phyloP scores from a whole-genome alignment of 2,797 vertebrate genomes.

The Psittacula derbiana region DNA sequence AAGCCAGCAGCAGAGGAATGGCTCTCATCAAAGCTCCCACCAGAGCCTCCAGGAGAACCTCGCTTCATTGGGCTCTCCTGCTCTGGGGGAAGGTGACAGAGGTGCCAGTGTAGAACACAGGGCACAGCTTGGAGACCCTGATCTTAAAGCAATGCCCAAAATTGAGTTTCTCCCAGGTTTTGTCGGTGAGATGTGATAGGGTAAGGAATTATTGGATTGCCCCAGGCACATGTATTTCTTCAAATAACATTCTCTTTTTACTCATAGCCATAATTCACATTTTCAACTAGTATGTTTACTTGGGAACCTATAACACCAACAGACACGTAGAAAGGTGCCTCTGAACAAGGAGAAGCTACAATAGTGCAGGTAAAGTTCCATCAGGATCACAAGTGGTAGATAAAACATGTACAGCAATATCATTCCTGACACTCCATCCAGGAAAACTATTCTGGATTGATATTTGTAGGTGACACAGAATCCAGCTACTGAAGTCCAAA shows the following conservation, averaged over 20 bases:
- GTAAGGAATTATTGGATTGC: not conserved
- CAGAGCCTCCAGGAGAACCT: not conserved
- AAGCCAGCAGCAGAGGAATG: not conserved
- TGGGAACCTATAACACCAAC: not conserved
- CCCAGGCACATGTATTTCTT: not conserved
- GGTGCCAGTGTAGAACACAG: not conserved
- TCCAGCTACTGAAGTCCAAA: not conserved
- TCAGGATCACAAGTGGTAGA: not conserved
- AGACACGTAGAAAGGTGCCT: not conserved
- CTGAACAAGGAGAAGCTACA: not conserved
- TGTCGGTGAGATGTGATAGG: conserved; percentile 6
- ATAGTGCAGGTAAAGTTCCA: not conserved
- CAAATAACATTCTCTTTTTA: not conserved
- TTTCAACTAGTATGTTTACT: not conserved
- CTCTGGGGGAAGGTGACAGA: not conserved
- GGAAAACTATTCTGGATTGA: not conserved
- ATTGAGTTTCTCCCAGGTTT: conserved; percentile 54
- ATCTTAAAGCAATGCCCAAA: not conserved
- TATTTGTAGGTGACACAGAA: not conserved
- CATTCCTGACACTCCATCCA: not conserved
- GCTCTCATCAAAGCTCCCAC: not conserved
- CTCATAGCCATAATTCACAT: not conserved
- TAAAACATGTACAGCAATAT: not conserved
- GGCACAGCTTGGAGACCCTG: not conserved
- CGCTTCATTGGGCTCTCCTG: not conserved